Conservation (phyloP, 2,113 vertebrate species). For the Cricetomys ansorgei region DNA sequence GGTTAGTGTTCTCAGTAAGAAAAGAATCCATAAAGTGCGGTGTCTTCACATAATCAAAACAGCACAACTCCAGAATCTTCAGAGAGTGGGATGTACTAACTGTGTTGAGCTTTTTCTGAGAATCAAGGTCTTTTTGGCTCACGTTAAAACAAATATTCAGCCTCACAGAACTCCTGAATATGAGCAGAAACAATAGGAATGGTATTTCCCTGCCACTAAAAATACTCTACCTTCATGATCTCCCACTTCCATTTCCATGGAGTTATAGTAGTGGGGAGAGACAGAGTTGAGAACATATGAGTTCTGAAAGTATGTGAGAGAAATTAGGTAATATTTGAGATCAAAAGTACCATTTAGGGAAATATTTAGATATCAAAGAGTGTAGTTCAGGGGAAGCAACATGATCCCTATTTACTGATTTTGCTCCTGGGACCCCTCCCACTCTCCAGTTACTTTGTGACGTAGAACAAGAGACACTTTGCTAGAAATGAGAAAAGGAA, state of each 20-base stretch:
- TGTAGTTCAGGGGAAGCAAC: background rate
- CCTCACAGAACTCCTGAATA: background rate
- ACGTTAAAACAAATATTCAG: conserved; percentile 12
- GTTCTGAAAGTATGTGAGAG: background rate
- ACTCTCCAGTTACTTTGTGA: background rate
- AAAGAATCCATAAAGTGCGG: background rate
- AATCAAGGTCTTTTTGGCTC: background rate
- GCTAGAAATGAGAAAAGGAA: background rate
- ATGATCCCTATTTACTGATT: background rate
- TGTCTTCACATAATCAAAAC: conserved; percentile 2
- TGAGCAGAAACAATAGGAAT: background rate
- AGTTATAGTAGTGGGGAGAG: background rate
- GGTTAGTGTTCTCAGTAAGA: background rate
- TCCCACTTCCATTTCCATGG: background rate
- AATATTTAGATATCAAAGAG: background rate
- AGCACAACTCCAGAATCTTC: background rate
- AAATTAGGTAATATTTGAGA: background rate
- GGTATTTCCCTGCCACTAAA: background rate
- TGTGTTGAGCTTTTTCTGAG: conserved; percentile 24
- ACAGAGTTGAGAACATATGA: background rate
- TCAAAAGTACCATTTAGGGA: background rate
- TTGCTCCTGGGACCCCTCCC: background rate
- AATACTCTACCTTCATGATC: background rate
- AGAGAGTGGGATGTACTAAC: background rate
- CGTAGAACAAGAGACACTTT: background rate